phyloP scores from a whole-genome alignment of 2,113 vertebrate genomes.

The Notechis scutatus region DNA sequence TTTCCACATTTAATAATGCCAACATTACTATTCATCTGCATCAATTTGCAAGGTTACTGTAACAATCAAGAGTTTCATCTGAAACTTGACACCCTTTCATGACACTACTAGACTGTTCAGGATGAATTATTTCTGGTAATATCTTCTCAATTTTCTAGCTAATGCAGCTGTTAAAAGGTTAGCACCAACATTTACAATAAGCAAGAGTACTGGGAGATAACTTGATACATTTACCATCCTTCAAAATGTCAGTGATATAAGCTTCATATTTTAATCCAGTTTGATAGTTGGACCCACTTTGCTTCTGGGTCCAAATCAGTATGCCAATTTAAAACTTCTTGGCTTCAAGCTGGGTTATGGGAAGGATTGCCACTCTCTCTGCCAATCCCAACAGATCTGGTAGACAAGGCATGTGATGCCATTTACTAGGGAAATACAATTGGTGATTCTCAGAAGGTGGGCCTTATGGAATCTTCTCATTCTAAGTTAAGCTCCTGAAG shows the following conservation, averaged over 20 bases:
- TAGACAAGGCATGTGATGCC: not conserved
- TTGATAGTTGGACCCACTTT: not conserved
- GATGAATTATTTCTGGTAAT: not conserved
- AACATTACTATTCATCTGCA: not conserved
- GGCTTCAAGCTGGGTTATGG: not conserved
- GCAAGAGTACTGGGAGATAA: not conserved
- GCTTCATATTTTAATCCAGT: not conserved
- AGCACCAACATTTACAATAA: not conserved
- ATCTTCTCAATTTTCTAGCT: not conserved
- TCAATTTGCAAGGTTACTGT: not conserved
- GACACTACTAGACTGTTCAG: not conserved
- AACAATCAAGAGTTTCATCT: not conserved
- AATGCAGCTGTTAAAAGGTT: not conserved
- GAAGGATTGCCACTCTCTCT: not conserved
- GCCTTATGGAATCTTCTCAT: not conserved
- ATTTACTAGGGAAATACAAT: not conserved
- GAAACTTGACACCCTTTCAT: not conserved
- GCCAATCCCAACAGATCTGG: not conserved
- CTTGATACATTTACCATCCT: not conserved
- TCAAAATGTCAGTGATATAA: not conserved
- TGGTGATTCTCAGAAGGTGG: not conserved
- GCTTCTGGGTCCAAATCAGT: not conserved
- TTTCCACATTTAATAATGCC: not conserved
- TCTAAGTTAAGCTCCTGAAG: not conserved
- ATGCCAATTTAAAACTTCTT: not conserved